A percentile compares a stretch with the other conserved stretches of the same genome.
Conservation (phyloP, 2,888 invertebrate genomes). For the Drosophila setosimentum region DNA sequence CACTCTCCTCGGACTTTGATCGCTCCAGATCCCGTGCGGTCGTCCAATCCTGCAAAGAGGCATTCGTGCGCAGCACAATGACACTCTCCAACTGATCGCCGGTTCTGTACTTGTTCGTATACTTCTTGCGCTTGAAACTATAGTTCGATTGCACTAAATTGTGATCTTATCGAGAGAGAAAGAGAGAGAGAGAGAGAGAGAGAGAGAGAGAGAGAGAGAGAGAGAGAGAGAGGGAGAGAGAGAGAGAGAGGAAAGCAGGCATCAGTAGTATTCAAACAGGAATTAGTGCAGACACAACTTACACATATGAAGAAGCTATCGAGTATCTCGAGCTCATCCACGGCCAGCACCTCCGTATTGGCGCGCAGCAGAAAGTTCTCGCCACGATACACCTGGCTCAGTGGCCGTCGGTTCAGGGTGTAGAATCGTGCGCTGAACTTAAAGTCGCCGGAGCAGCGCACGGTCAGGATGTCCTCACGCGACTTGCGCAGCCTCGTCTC, state of each 20-base stretch:
- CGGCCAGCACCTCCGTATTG: constrained; percentile 82
- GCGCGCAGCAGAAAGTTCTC: constrained; percentile 85
- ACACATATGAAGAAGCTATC: constrained; percentile 85
- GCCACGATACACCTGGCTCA: constrained; percentile 82
- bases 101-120: constrained; percentile 75
- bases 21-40: constrained; percentile 79
- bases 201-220: background rate
- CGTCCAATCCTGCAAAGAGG: constrained; percentile 81
- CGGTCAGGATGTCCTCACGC: constrained; percentile 80
- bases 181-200: background rate
- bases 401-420: constrained; percentile 82
- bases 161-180: constrained; percentile 79
- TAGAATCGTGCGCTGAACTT: constrained; percentile 84
- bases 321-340: constrained; percentile 83
- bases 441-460: constrained; percentile 83
- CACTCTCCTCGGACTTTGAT: constrained; percentile 61
- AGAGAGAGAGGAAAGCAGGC: background rate
- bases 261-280: background rate
- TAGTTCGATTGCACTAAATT: constrained; percentile 85
- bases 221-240: background rate
- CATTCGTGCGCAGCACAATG: constrained; percentile 83
- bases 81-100: constrained; percentile 84
- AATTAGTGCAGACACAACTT: constrained; percentile 55
- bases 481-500: constrained; percentile 83
- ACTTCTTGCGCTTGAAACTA: constrained; percentile 84